These are phyloP conservation scores for Drosophila hydei DNA, from an alignment of 1,140 invertebrate genomes.

Conservation along the genomic window DNA sequence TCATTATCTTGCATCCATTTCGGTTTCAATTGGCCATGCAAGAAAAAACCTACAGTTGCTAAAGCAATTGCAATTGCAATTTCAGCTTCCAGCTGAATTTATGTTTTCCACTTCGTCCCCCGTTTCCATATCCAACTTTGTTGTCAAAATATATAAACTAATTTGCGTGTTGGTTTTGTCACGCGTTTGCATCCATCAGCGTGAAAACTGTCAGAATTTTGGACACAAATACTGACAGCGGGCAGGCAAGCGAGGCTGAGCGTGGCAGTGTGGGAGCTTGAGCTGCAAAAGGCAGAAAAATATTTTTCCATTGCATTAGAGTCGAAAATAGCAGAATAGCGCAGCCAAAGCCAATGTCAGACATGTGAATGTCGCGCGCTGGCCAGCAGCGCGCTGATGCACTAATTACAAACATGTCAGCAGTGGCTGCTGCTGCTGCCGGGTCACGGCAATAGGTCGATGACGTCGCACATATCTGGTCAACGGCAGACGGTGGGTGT, in stretches of 20 bases:
- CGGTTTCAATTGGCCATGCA: no score
- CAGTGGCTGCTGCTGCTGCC: background rate
- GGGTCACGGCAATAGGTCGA: conserved; percentile 7
- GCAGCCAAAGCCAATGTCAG: conserved; percentile 38
- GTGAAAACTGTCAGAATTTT: conserved; percentile 15
- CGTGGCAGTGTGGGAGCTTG: no score
- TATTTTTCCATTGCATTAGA: conserved; percentile 28
- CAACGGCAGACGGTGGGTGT: background rate
- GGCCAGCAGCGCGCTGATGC: conserved; percentile 32
- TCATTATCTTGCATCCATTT: no score
- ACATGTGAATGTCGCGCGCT: conserved; percentile 11
- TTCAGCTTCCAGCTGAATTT: conserved; percentile 1
- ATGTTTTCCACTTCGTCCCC: background rate
- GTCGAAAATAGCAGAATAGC: conserved; percentile 24
- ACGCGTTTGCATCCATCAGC: conserved; percentile 25
- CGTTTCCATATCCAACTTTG: background rate
- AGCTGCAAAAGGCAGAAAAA: background rate
- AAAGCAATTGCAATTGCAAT: conserved; percentile 4
- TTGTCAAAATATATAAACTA: conserved; percentile 51
- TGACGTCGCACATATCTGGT: no score
- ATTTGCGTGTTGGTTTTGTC: conserved; percentile 56
- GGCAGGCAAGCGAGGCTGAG: no score
- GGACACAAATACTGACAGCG: conserved; percentile 1
- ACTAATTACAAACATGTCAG: conserved; percentile 79
- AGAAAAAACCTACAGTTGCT: no score